These are phyloP conservation scores for Tachysurus fulvidraco DNA, from an alignment of 2,113 vertebrate genomes.

Conservation along the genomic window DNA sequence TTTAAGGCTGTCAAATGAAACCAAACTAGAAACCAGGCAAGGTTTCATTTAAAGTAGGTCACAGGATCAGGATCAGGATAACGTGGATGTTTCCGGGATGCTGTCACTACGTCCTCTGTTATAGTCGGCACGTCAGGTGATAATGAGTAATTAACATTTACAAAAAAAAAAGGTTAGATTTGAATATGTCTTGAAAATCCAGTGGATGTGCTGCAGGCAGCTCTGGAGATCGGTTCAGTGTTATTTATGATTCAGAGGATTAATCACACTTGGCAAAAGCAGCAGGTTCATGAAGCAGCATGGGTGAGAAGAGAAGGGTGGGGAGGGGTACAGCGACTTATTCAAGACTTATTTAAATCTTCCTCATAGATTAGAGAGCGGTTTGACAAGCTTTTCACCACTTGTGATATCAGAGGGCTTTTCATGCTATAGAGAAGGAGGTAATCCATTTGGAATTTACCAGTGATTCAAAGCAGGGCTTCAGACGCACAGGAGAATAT, in stretches of 20 bases:
- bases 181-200: constrained; percentile 49
- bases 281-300: constrained; percentile 66
- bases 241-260: constrained; percentile 78
- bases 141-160: constrained; percentile 38
- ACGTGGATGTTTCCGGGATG: constrained; percentile 52
- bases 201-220: constrained; percentile 44
- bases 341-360: constrained; percentile 79
- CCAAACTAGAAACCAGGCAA: background rate
- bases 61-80: constrained; percentile 48
- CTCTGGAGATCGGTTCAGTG: constrained; percentile 65
- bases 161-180: constrained; percentile 65
- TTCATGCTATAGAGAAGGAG: constrained; percentile 67
- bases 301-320: constrained; percentile 54
- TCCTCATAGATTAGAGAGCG: constrained; percentile 76
- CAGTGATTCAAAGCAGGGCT: constrained; percentile 66
- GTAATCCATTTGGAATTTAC: constrained; percentile 74
- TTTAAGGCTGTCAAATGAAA: background rate
- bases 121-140: constrained; percentile 54
- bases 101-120: constrained; percentile 48
- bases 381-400: constrained; percentile 73
- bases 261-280: constrained; percentile 73
- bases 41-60: constrained; percentile 49
- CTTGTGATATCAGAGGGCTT: constrained; percentile 69
- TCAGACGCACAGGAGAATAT: constrained; percentile 56
- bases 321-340: constrained; percentile 36